These are phyloP conservation scores for Pandemis cinnamomeana DNA, from an alignment of 2,888 invertebrate genomes.

Conservation along the genomic window DNA sequence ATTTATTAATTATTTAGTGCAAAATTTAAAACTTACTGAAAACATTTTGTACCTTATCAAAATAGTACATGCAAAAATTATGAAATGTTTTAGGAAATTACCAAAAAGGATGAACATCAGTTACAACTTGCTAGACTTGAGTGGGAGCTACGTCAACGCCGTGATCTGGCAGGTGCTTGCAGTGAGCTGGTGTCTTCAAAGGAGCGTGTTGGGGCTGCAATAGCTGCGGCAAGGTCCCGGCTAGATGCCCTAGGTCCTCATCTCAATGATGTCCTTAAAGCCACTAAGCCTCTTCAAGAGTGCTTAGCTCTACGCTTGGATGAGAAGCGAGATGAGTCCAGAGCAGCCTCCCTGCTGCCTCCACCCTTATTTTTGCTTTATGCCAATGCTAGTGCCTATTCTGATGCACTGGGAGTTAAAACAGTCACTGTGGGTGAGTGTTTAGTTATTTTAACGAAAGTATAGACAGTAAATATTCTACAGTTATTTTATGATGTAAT, in stretches of 20 bases:
- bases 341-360: conserved; percentile 90
- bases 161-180: conserved; percentile 91
- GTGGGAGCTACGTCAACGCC: conserved; percentile 95
- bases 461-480: neutral
- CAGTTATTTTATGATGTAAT: neutral
- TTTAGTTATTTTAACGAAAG: neutral
- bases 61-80: neutral
- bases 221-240: conserved; percentile 89
- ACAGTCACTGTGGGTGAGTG: conserved; percentile 74
- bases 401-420: conserved; percentile 88
- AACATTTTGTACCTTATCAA: too few species aligned
- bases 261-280: conserved; percentile 84
- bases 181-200: conserved; percentile 90
- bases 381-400: conserved; percentile 92
- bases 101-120: conserved; percentile 90
- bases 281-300: conserved; percentile 95
- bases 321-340: conserved; percentile 90
- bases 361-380: conserved; percentile 94
- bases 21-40: too few species aligned
- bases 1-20: neutral
- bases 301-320: conserved; percentile 92
- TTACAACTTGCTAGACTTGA: conserved; percentile 93
- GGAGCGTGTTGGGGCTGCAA: conserved; percentile 89
- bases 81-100: conserved; percentile 81
- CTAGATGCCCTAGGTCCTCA: conserved; percentile 93